Conservation (phyloP, 1,140 invertebrate species). For the Cylas formicarius region DNA sequence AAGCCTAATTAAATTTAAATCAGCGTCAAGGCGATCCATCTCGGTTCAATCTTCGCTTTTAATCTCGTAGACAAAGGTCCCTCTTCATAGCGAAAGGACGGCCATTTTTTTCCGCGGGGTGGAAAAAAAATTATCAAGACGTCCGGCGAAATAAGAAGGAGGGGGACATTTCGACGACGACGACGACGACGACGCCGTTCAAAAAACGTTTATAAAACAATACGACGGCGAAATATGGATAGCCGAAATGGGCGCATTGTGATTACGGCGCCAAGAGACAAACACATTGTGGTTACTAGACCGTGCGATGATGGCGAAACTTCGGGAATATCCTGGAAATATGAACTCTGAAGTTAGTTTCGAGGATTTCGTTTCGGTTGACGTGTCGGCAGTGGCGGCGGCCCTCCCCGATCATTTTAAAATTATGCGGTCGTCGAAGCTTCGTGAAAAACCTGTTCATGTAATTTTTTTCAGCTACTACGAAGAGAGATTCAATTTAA, state of each 20-base stretch:
- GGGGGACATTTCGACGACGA: no score
- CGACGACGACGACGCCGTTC: no score
- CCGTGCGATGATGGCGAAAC: constrained; percentile 16
- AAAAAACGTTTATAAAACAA: constrained; percentile 21
- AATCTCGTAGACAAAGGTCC: no score
- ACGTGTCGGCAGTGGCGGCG: neutral
- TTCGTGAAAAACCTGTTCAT: no score
- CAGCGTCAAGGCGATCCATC: no score
- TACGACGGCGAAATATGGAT: constrained; percentile 9
- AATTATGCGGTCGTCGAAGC: no score
- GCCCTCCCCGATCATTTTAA: neutral
- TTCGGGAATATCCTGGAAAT: constrained; percentile 13
- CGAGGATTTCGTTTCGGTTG: neutral
- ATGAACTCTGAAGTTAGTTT: constrained; percentile 13
- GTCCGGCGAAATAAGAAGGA: constrained; percentile 2
- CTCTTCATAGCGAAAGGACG: no score
- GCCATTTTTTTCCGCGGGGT: no score
- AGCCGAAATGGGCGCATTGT: constrained; percentile 14
- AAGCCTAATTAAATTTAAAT: constrained; percentile 23
- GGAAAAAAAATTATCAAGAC: no score
- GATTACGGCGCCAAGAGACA: constrained; percentile 19
- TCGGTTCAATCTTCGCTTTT: no score
- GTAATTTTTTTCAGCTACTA: no score
- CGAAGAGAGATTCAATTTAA: no score
- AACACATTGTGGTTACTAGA: constrained; percentile 20